Percentiles rank a stretch among this genome's conserved stretches.
Evolutionary conservation across 2,113 vertebrate genomes (phyloP).

Genomic region (Equus quagga): DNA sequence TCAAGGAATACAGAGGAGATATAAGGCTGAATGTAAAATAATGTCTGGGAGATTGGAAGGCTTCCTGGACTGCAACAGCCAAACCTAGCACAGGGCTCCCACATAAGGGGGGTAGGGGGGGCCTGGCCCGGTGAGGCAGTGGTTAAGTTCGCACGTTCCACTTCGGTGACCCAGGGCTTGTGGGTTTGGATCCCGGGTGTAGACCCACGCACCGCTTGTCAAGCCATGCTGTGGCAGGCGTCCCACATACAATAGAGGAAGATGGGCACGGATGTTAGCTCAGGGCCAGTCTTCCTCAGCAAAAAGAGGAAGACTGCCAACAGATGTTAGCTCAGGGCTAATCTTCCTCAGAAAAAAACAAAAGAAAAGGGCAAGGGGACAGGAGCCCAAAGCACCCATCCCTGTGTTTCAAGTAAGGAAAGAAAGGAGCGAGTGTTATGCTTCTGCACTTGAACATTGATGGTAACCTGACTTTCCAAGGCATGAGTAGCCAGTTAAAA

Average conservation of each 20-base stretch:
- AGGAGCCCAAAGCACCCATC: not conserved
- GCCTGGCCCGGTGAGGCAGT: no score
- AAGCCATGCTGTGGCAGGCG: no score
- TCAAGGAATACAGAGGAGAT: conserved; percentile 15
- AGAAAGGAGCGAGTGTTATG: not conserved
- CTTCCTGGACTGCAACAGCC: not conserved
- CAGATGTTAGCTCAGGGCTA: no score
- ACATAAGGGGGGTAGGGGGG: not conserved
- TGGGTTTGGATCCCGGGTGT: no score
- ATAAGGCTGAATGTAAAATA: conserved; percentile 27
- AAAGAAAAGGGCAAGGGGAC: not conserved
- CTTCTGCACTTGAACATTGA: not conserved
- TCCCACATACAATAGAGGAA: no score
- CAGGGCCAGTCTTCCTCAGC: no score
- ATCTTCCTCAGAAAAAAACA: no score
- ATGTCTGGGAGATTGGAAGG: conserved; percentile 5
- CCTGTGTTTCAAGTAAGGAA: not conserved
- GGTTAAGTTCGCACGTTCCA: no score
- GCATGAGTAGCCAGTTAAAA: not conserved
- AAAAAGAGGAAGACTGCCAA: no score
- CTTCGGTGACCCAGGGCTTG: no score
- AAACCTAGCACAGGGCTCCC: not conserved
- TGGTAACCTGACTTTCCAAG: not conserved
- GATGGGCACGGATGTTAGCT: no score
- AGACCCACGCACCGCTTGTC: no score